Evolutionary conservation across 2,113 vertebrate genomes (phyloP).

Genomic region (Anguilla rostrata): DNA sequence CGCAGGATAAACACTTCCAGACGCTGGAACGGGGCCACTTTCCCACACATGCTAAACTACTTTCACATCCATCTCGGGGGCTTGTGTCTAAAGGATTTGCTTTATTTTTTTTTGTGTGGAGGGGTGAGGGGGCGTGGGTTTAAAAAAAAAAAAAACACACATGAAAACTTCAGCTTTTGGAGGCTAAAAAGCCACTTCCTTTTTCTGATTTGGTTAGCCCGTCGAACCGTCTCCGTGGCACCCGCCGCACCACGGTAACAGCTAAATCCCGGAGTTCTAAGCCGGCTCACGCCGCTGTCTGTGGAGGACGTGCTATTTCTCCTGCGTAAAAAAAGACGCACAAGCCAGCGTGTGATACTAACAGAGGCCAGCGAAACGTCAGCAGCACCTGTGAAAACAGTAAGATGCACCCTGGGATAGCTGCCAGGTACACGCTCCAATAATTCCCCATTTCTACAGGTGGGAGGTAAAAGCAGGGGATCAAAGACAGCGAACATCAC

Average conservation of each 20-base stretch:
- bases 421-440: constrained; percentile 9
- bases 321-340: neutral
- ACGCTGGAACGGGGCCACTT: constrained; percentile 80
- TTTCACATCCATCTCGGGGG: constrained; percentile 82
- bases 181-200: constrained; percentile 47
- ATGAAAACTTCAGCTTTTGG: constrained; percentile 56
- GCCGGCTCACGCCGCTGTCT: neutral
- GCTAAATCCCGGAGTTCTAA: constrained; percentile 6
- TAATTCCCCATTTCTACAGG: constrained; percentile 24
- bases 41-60: constrained; percentile 87
- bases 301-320: neutral
- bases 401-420: constrained; percentile 24
- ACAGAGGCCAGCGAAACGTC: neutral
- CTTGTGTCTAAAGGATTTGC: constrained; percentile 67
- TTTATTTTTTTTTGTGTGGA: constrained; percentile 37
- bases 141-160: constrained; percentile 45
- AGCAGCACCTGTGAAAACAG: constrained; percentile 11
- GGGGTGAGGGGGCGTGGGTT: too few species aligned
- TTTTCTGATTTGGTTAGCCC: constrained; percentile 37
- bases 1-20: constrained; percentile 86
- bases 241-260: neutral
- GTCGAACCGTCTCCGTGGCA: constrained; percentile 34
- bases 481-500: neutral
- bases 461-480: neutral
- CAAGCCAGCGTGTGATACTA: neutral